phyloP scores from a whole-genome alignment of 1,140 invertebrate species.

The Drosophila littoralis region DNA sequence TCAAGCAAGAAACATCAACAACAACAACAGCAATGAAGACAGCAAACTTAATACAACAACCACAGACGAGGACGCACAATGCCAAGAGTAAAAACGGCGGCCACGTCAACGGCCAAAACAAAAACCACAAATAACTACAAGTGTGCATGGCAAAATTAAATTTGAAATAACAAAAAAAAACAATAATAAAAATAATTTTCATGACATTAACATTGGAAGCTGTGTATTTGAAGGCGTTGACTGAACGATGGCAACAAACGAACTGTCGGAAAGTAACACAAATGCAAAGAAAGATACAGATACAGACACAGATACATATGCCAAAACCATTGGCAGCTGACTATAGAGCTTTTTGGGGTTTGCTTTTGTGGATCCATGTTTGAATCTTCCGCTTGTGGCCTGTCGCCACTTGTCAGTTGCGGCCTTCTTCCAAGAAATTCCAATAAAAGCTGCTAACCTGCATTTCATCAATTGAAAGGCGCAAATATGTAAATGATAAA shows the following conservation, averaged over 20 bases:
- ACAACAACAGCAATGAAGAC: conserved; percentile 12
- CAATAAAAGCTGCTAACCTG: not conserved
- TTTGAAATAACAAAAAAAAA: conserved; percentile 51
- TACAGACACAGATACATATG: conserved; percentile 28
- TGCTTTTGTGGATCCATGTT: conserved; percentile 24
- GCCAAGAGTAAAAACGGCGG: conserved; percentile 63
- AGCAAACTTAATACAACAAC: conserved; percentile 30
- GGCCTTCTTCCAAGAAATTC: conserved; percentile 21
- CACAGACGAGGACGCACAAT: conserved; percentile 63
- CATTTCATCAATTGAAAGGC: conserved; percentile 7
- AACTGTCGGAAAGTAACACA: conserved; percentile 5
- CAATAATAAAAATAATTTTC: conserved; percentile 63
- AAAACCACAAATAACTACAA: conserved; percentile 17
- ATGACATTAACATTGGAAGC: conserved; percentile 76
- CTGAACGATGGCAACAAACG: conserved; percentile 51
- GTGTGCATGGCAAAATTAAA: conserved; percentile 54
- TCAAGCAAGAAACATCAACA: conserved; percentile 40
- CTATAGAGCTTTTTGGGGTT: conserved; percentile 1
- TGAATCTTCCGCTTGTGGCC: conserved; percentile 22
- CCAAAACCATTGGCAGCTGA: conserved; percentile 36
- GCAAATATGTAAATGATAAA: not conserved
- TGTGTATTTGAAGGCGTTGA: conserved; percentile 47
- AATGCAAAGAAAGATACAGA: conserved; percentile 16
- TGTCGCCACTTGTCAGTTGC: conserved; percentile 25
- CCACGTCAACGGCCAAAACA: conserved; percentile 42